Conservation (phyloP, 2,888 invertebrate genomes). For the Neoscelio sp. region DNA sequence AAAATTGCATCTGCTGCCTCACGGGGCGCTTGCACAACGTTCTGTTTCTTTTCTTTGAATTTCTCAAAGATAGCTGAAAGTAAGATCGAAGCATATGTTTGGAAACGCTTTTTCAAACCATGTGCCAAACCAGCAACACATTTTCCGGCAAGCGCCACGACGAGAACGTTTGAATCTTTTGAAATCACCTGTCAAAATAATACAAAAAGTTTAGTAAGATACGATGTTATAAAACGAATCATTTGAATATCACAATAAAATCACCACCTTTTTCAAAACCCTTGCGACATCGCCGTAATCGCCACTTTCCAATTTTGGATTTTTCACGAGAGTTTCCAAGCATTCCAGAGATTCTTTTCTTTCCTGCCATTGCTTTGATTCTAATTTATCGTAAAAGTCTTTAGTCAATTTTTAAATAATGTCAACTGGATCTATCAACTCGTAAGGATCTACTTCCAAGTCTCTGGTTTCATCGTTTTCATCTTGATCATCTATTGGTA, state of each 20-base stretch:
- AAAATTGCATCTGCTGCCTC: constrained; percentile 97
- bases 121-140: constrained; percentile 92
- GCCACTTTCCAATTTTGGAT: constrained; percentile 94
- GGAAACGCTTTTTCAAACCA: constrained; percentile 95
- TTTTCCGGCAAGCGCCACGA: constrained; percentile 94
- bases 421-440: constrained; percentile 95
- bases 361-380: constrained; percentile 98
- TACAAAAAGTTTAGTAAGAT: too few relatives aligned
- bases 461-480: constrained; percentile 85
- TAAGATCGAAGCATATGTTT: constrained; percentile 91
- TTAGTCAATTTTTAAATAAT: constrained; percentile 96
- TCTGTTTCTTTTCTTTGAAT: constrained; percentile 98
- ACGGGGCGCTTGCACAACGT: constrained; percentile 93
- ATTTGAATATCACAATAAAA: constrained; percentile 65
- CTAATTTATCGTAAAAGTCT: constrained; percentile 97
- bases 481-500: constrained; percentile 84
- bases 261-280: constrained; percentile 92
- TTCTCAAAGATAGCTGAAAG: constrained; percentile 94
- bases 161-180: constrained; percentile 97
- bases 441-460: constrained; percentile 92
- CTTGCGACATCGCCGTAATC: constrained; percentile 96
- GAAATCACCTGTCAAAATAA: constrained; percentile 87
- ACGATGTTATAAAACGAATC: too few relatives aligned
- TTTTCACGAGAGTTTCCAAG: constrained; percentile 90
- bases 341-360: constrained; percentile 95